Evolutionary conservation across 1,140 invertebrate species (phyloP).

Genomic region (Scaptomyza hsui): DNA sequence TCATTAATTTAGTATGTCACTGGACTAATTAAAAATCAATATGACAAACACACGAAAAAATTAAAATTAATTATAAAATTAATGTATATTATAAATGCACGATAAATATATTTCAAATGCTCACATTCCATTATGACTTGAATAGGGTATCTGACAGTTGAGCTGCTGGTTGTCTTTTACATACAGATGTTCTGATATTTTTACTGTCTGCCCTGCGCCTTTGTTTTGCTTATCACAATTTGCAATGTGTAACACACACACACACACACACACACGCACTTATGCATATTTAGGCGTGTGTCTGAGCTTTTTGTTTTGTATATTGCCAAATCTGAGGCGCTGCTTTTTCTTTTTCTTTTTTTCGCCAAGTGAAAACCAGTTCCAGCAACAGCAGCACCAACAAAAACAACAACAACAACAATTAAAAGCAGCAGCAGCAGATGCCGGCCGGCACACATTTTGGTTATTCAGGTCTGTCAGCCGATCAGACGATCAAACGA

Average conservation of each 20-base stretch:
- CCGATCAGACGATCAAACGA: conserved; percentile 34
- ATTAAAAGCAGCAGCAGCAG: conserved; percentile 34
- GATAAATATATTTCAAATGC: too few species aligned
- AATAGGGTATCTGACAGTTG: conserved; percentile 9
- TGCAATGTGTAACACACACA: conserved; percentile 27
- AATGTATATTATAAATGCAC: not conserved
- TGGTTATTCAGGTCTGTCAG: conserved; percentile 49
- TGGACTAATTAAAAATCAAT: not conserved
- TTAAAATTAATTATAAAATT: not conserved
- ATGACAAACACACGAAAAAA: not conserved
- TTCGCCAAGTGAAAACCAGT: conserved; percentile 75
- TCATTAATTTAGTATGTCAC: not conserved
- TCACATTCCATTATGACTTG: too few species aligned
- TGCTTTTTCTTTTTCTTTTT: conserved; percentile 43
- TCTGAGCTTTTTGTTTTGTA: conserved; percentile 12
- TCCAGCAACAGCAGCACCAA: conserved; percentile 39
- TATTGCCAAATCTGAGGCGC: conserved; percentile 62
- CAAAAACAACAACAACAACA: conserved; percentile 1
- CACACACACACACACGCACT: not conserved
- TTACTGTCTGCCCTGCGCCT: conserved; percentile 28
- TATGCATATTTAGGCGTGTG: conserved; percentile 4
- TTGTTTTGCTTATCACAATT: conserved; percentile 68
- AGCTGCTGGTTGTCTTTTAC: not conserved
- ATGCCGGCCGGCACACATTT: conserved; percentile 77
- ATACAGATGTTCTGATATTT: conserved; percentile 26